Evolutionary conservation across 2,888 invertebrate genomes (phyloP).

Genomic region (Noctua comes): DNA sequence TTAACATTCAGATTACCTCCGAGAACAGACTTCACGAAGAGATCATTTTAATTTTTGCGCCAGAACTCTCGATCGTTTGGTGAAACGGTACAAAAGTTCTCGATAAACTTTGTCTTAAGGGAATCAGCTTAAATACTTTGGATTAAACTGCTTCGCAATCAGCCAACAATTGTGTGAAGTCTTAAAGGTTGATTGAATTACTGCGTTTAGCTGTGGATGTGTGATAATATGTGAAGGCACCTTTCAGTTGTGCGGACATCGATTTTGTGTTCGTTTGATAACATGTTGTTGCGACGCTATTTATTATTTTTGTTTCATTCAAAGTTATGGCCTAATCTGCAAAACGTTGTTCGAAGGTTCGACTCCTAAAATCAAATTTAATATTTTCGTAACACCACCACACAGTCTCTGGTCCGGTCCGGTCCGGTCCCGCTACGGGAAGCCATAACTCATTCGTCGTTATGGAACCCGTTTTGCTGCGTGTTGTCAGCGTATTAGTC

Average conservation of each 20-base stretch:
- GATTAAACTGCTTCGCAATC: slow-evolving; percentile 17
- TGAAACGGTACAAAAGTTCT: slow-evolving; percentile 26
- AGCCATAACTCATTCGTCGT: slow-evolving; percentile 20
- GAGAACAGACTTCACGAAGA: slow-evolving; percentile 6
- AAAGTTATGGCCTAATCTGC: not conserved
- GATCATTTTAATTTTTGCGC: slow-evolving; percentile 41
- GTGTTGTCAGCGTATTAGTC: slow-evolving; percentile 14
- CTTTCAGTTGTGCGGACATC: not conserved
- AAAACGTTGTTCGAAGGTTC: not conserved
- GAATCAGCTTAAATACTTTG: slow-evolving; percentile 45
- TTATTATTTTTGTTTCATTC: not conserved
- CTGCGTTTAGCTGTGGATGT: not conserved
- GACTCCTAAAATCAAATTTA: not conserved
- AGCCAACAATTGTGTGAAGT: slow-evolving; percentile 7
- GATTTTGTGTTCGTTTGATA: not conserved
- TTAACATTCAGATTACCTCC: slow-evolving; percentile 36
- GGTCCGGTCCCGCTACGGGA: not conserved
- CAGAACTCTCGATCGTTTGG: slow-evolving; percentile 18
- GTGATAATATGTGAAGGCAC: not conserved
- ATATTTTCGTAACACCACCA: not conserved
- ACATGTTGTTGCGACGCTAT: not conserved
- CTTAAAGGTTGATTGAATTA: not conserved
- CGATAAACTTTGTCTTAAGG: slow-evolving; percentile 33
- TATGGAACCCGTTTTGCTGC: slow-evolving; percentile 4
- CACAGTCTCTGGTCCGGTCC: not conserved